Base-by-base conservation (phyloP, 2,797 vertebrate genomes). In the Galaxias olidus region DNA sequence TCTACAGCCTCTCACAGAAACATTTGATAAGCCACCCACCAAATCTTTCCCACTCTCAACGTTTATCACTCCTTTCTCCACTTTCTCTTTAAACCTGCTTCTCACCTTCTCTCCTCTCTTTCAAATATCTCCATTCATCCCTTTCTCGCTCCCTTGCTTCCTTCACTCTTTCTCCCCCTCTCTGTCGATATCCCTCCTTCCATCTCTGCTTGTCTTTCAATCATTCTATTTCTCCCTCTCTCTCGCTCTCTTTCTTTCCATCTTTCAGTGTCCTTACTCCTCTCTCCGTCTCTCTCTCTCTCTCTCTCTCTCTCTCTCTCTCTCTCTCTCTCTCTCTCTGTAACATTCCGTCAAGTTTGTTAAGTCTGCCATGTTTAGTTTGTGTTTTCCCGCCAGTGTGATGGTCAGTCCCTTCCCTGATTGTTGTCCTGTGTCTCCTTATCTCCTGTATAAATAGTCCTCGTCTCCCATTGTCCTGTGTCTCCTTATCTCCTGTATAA, bases 1-100 rank as follows among this genome's bases (percentile, higher is more conserved):
- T 78, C 68, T 65, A 63, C 63, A 73, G 47, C 30, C 10, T 55
- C 15, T 54, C 59, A 81, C 68, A 66, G 65, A 84, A 77, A 63
- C 74, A 75, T 69, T 79, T 53, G 71, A 81, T 69, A 64, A 77
- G n/a, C 69, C 72, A 59, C 3, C 9, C 30, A 6, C 2, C 30
- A 30, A 30, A 30, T 30, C 30, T 30, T 6, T 30, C 30, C 30
- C 30, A 30, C 30, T 30, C 30, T 30, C 30, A 42, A 19, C 64
- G 51, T 60, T 67, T 72, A 59, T 62, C 49, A 51, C 48, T 17
- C 46, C 55, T 19, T 49, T 59, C 57, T 20, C 65, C 47, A 66
- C 30, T 30, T 47, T 47, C 45, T 47, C 45, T 47, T 47, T 47
- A 3, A 1, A 10, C 45, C 13, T 8, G 9, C 9, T 10, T 47